Base-by-base conservation (phyloP, 2,797 vertebrate species). In the Catostomus latipinnis region DNA sequence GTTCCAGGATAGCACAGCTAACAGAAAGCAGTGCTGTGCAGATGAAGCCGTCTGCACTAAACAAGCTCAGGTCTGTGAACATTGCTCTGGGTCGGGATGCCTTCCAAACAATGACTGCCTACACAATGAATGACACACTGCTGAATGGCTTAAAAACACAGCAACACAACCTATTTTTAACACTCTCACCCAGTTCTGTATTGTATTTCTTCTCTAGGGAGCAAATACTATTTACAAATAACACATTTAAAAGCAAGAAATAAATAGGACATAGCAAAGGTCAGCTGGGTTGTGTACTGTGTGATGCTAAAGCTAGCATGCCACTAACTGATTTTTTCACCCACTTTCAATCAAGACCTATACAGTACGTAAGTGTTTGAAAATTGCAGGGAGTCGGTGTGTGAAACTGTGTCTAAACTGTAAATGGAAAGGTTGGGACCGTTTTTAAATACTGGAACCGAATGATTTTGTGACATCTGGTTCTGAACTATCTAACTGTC, bases 161-260 rank as follows among this genome's bases (percentile, higher is more conserved):
- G 6, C 22, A 12, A 57, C 52, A 13, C 54, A 11, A 57, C 53
- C 74, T 57, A 57, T 48, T 76, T 76, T 76, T 12, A 49, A 18
- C 11, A 13, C 0, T 12, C 11, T 22, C 62, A 22, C 1, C 50
- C 6, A 57, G 62, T 57, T 57, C 7, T 57, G 12, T 66, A 18
- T 1, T 45, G 43, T n/a, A 22, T 14, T 6, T 56, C 10, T 13
- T 48, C 52, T 43, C 11, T 45, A 22, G 45, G 53, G 11, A 76
- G 8, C 8, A 48, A 46, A 22, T 57, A 67, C 4, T 57, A 8
- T 34, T 34, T 34, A 34, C 2, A 34, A 34, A 48, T 57, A 7
- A 76, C 43, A 56, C 54, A 34, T 43, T 57, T 45, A 18, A 67
- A 76, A 1, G 74, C 10, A 8, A 67, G 53, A 43, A 67, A 57